Conservation (phyloP, 2,113 vertebrate genomes). For the Gila orcuttii region DNA sequence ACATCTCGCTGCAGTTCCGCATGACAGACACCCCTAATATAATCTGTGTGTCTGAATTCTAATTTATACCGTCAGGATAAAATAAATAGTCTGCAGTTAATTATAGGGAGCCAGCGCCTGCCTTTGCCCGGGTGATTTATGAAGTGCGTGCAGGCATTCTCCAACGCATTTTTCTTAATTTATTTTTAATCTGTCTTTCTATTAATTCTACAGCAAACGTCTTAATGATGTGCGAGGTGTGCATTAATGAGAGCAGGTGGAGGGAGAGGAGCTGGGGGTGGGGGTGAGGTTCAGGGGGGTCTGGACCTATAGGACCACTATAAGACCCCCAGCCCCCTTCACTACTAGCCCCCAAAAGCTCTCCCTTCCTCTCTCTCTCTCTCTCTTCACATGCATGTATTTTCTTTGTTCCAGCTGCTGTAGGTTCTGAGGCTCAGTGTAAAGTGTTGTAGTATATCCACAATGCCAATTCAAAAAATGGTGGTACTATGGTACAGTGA, state of each 20-base stretch:
- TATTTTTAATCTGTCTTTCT: slow-evolving; percentile 99
- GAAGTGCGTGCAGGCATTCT: slow-evolving; percentile 87
- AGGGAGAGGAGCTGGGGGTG: slow-evolving; percentile 58
- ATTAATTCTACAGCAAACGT: slow-evolving; percentile 97
- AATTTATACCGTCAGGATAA: slow-evolving; percentile 98
- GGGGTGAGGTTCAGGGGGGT: slow-evolving; percentile 47
- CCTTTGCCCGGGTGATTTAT: slow-evolving; percentile 95
- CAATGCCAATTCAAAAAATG: not conserved
- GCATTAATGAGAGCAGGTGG: slow-evolving; percentile 86
- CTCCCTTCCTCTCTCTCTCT: not conserved
- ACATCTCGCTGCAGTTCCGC: slow-evolving; percentile 85
- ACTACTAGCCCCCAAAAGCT: not conserved
- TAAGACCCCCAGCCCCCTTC: slow-evolving; percentile 13
- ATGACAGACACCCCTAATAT: slow-evolving; percentile 95
- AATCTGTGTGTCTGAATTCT: slow-evolving; percentile 97
- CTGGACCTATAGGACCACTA: slow-evolving; percentile 47
- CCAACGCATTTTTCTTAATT: slow-evolving; percentile 99
- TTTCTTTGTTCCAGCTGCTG: not conserved
- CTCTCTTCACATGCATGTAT: slow-evolving; percentile 17
- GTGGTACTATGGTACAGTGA: not conserved
- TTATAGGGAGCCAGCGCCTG: slow-evolving; percentile 88
- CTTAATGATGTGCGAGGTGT: slow-evolving; percentile 94
- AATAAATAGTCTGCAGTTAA: slow-evolving; percentile 99
- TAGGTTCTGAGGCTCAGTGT: not conserved
- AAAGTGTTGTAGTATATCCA: not conserved